Conservation (phyloP, 2,113 vertebrate genomes). For the Caretta caretta region DNA sequence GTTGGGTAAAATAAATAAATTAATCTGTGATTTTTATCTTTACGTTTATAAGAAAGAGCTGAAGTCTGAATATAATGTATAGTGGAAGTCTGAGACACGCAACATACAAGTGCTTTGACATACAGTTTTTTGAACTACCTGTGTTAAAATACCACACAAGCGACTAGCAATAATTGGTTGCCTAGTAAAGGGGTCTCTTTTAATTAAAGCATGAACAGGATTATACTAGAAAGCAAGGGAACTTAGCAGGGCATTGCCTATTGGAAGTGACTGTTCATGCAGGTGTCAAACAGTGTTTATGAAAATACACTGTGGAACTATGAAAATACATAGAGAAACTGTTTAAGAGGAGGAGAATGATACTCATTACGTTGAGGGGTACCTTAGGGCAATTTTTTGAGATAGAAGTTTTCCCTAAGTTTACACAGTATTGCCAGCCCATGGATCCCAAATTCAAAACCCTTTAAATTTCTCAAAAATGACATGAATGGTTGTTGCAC, state of each 20-base stretch:
- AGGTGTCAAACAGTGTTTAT: not conserved
- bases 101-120: not conserved
- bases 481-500: constrained; percentile 12
- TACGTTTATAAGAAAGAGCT: constrained; percentile 6
- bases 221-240: not conserved
- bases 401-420: not conserved
- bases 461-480: constrained; percentile 35
- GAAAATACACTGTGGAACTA: not conserved
- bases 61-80: not conserved
- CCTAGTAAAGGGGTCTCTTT: not conserved
- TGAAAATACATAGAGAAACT: not conserved
- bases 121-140: not conserved
- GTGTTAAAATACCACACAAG: not conserved
- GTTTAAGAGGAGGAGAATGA: not conserved
- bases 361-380: not conserved
- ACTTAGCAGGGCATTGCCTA: not conserved
- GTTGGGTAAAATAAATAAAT: not conserved
- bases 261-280: not conserved
- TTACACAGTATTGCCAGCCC: rapidly evolving
- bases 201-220: not conserved
- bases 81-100: not conserved
- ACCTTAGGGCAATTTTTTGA: not conserved
- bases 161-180: not conserved
- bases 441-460: constrained; percentile 29
- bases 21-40: not conserved